A percentile compares a stretch with the other conserved stretches of the same genome.
Evolutionary conservation across 2,113 vertebrate genomes (phyloP).

Genomic region (Geococcyx californianus): DNA sequence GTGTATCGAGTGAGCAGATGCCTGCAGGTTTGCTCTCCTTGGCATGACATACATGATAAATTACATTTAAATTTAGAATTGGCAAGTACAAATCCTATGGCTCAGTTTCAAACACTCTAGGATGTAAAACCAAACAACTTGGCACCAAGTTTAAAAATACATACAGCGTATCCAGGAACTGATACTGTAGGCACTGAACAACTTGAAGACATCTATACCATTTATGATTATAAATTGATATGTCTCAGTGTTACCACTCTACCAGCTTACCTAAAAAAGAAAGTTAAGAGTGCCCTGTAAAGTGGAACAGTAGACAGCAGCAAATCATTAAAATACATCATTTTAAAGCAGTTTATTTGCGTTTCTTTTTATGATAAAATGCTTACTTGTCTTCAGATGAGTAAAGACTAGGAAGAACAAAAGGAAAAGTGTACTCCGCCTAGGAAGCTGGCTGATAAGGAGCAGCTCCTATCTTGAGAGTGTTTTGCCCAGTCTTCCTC

Average conservation of each 20-base stretch:
- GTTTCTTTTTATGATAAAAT: neutral
- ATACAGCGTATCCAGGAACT: neutral
- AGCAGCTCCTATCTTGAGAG: neutral
- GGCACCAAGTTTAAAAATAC: constrained; percentile 47
- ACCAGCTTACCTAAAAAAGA: neutral
- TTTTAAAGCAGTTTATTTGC: neutral
- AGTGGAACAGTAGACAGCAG: neutral
- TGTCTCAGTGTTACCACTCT: neutral
- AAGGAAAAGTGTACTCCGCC: fast-evolving
- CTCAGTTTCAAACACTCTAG: constrained; percentile 12
- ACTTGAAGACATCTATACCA: constrained; percentile 16
- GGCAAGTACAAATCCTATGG: constrained; percentile 36
- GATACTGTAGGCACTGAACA: constrained; percentile 10
- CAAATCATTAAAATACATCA: neutral
- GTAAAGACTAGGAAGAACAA: neutral
- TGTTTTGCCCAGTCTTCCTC: neutral
- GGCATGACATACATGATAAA: constrained; percentile 2
- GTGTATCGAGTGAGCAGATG: constrained; percentile 5
- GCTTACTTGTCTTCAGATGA: neutral
- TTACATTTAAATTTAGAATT: constrained; percentile 59
- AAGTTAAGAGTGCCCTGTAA: neutral
- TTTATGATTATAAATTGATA: neutral
- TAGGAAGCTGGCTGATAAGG: neutral
- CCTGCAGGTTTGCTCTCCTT: constrained; percentile 31
- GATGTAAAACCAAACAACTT: constrained; percentile 30